Conservation (phyloP, 2,888 invertebrate species). For the Ornithoptera alexandrae region DNA sequence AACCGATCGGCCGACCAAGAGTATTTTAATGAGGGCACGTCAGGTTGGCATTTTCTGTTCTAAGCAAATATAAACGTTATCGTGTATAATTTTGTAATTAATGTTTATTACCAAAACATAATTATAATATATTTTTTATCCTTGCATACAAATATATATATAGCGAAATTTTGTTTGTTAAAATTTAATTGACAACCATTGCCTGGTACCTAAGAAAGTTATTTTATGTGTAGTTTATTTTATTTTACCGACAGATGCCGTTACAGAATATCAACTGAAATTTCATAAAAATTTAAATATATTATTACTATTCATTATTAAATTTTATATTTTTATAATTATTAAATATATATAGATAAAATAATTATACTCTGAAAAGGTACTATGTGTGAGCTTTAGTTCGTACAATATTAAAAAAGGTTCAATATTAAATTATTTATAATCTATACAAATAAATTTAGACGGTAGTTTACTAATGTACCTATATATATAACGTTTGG, state of each 20-base stretch:
- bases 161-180: neutral
- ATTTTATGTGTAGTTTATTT: too few relatives aligned
- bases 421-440: too few relatives aligned
- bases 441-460: neutral
- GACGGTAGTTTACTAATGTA: neutral
- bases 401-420: too few relatives aligned
- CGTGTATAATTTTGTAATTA: neutral
- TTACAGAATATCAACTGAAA: too few relatives aligned
- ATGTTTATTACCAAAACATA: neutral
- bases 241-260: too few relatives aligned
- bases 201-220: neutral
- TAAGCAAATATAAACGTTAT: neutral
- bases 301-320: too few relatives aligned
- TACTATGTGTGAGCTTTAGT: too few relatives aligned
- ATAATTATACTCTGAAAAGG: too few relatives aligned
- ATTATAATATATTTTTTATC: neutral
- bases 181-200: neutral
- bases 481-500: too few relatives aligned
- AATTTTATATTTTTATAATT: too few relatives aligned
- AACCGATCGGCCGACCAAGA: constrained; percentile 22
- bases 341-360: too few relatives aligned
- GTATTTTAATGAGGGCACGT: constrained; percentile 16
- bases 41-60: neutral
- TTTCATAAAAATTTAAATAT: too few relatives aligned
- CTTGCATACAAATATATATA: neutral